Base-by-base conservation (phyloP, 2,888 invertebrate genomes). In the Aphodius granarius region DNA sequence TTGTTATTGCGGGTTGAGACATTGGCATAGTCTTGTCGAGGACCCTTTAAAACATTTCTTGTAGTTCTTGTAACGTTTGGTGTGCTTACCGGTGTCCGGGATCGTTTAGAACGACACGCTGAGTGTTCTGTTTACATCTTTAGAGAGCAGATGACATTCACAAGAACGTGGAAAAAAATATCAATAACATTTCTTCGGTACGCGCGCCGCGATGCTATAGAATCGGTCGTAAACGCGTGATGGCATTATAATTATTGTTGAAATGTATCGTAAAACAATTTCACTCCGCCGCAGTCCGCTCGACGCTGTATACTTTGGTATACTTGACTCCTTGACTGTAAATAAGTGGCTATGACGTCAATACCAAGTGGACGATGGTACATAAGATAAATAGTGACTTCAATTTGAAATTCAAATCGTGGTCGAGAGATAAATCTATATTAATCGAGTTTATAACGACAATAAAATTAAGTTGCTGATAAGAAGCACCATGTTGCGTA, bases 1-100 rank as follows among this genome's bases (percentile, higher is more conserved):
- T 77, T 70, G 68, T 64, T 70, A 74, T 74, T 43, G 68, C 72
- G 70, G 74, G 63, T n/a, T 63, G 74, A 43, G 76, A 72, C 72
- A 74, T 77, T 66, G 63, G 74, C 70, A 77, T 43, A 43, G 43
- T 43, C 43, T 43, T 43, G 9, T 6, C 13, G 6, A 13, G 43
- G 13, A 6, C 9, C 43, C 43, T 13, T 43, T 13, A 43, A 43
- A 43, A 43, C 43, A 43, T 43, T 6, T 43, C 13, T 43, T 43
- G n/a, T 13, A 43, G 2, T 43, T 43, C 43, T 43, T 43, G 9
- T 43, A 1, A 13, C 2, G 43, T 43, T 9, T 13, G 9, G 43
- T 43, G 43, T 13, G 9, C 43, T 43, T 43, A 13, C 43, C 43
- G 43, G 43, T 43, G 9, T 43, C 13, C 43, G 6, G 43, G 43